Evolutionary conservation across 2,888 invertebrate species (phyloP).

Genomic region (Chalcis sispes): DNA sequence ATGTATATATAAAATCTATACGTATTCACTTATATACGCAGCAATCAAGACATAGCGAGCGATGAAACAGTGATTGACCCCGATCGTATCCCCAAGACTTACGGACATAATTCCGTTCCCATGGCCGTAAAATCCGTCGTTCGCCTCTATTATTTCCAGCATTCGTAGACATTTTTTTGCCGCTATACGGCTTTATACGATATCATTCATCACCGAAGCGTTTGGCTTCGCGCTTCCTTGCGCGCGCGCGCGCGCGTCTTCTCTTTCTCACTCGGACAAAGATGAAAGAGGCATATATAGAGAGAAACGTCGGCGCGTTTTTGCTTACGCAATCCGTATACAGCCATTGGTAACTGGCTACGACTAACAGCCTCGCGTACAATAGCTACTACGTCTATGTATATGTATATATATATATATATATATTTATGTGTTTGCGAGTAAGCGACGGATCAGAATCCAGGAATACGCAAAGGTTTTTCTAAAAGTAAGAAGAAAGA

Average conservation of each 20-base stretch:
- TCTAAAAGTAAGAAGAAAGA: too few species aligned
- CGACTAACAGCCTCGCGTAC: too few species aligned
- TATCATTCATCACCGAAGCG: conserved; percentile 48
- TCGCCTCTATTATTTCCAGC: conserved; percentile 36
- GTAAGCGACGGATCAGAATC: too few species aligned
- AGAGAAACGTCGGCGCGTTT: too few species aligned
- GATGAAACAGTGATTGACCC: conserved; percentile 12
- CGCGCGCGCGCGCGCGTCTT: conserved; percentile 46
- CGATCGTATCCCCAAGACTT: conserved; percentile 22
- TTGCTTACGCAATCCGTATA: too few species aligned
- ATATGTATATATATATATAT: background rate
- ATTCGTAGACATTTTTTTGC: conserved; percentile 11
- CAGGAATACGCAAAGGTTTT: too few species aligned
- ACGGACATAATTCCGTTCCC: conserved; percentile 39
- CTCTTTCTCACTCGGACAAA: too few species aligned
- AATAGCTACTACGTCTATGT: too few species aligned
- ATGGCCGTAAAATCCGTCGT: conserved; percentile 37
- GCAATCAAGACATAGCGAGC: background rate
- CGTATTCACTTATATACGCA: background rate
- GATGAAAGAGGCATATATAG: too few species aligned
- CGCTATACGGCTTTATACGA: conserved; percentile 24
- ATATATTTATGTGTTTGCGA: too few species aligned
- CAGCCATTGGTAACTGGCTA: too few species aligned
- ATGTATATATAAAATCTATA: background rate
- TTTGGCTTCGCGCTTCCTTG: conserved; percentile 43